phyloP scores from a whole-genome alignment of 2,113 vertebrate species.

The Ammodramus savannarum region DNA sequence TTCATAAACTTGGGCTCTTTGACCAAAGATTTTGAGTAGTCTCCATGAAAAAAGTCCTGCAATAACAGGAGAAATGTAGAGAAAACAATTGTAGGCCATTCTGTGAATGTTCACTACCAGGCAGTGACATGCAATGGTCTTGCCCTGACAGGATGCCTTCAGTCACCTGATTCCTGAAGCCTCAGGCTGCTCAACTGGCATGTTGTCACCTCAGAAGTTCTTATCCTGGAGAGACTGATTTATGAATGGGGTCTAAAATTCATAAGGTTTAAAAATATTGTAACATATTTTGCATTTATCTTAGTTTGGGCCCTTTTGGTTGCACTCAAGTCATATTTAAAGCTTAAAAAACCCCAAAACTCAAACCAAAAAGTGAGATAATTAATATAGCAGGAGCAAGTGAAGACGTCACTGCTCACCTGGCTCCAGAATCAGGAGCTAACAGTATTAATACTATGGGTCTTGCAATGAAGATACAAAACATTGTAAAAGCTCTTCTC shows the following conservation, averaged over 20 bases:
- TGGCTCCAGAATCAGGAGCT: not conserved
- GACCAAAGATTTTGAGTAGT: not conserved
- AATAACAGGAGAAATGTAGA: not conserved
- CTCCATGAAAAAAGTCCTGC: not conserved
- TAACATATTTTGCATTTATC: not conserved
- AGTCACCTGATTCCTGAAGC: not conserved
- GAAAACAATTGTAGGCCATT: not conserved
- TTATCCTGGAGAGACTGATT: not conserved
- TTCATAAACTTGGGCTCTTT: not conserved
- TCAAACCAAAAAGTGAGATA: not conserved
- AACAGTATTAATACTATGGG: not conserved
- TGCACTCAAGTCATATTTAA: not conserved
- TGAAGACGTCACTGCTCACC: not conserved
- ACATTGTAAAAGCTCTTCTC: not conserved
- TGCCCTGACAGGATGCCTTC: not conserved
- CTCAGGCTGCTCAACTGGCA: not conserved
- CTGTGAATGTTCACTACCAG: not conserved
- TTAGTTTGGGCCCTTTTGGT: not conserved
- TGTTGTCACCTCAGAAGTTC: not conserved
- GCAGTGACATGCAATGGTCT: not conserved
- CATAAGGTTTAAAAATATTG: not conserved
- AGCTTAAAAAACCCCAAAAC: not conserved
- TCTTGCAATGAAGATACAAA: not conserved
- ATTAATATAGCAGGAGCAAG: not conserved
- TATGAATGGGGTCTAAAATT: not conserved